Base-by-base conservation (phyloP, 37 sponge, comb jelly and placozoan species). In the Agelas oroides region DNA sequence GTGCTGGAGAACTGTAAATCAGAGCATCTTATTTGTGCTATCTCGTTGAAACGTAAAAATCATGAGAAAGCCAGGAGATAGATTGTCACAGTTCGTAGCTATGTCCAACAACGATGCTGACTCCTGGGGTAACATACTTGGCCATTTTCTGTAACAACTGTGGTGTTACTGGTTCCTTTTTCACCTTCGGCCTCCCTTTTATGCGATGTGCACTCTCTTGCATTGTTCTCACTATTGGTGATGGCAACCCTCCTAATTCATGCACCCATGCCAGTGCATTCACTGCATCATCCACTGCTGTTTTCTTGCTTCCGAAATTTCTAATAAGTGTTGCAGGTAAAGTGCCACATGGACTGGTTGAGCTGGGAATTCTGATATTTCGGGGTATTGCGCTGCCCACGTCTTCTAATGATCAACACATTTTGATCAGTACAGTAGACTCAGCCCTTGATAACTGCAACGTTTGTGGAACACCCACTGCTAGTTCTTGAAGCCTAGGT, bases 401-500 rank as follows among this genome's bases (percentile, higher is more conserved):
- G 20, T 34, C 83, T 70, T 71, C 71, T 60, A 82, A 23, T 72
- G 58, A 16, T 32, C 24, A 38, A 72, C 75, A 31, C 72, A 71
- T 27, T 59, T 57, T 20, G 30, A 23, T 82, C 37, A 55, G 75
- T 20, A 75, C 59, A 23, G 83, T 82, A n/a, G 39, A 33, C 30
- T 54, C 59, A 24, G 83, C 83, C 38, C 59, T 65, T 73, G 58
- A 39, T n/a, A n/a, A n/a, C 58, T 55, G 59, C 58, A 71, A 71
- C 16, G 39, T 54, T 5, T 40, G n/a, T 38, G 83, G 83, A 17
- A 82, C 16, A 34, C 28, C 25, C 32, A 25, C 54, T 34, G 83
- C 83, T 33, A 82, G 31, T 27, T 34, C 39, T 36, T 71, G 32
- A 60, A 82, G 83, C 72, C 70, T 72, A 15, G 83, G 83, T 53